Conservation (phyloP, 2,888 invertebrate genomes). For the Myopa testacea region DNA sequence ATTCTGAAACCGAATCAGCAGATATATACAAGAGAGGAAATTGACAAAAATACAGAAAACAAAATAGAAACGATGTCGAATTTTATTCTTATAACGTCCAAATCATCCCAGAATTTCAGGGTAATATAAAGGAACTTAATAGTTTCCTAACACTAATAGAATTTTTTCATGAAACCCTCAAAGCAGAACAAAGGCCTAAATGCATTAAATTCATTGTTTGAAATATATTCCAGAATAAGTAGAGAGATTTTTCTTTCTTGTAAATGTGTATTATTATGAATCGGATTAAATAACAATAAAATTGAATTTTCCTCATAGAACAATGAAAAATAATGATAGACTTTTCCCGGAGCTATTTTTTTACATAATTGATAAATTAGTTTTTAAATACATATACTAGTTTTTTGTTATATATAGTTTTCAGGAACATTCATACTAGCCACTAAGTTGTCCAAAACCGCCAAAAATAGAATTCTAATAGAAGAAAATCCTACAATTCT, state of each 20-base stretch:
- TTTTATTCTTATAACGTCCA: conserved; percentile 19
- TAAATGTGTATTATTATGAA: no score
- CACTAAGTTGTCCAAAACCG: conserved; percentile 11
- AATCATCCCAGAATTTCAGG: conserved; percentile 31
- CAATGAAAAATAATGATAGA: no score
- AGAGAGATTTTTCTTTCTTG: no score
- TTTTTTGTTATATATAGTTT: no score
- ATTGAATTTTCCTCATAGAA: no score
- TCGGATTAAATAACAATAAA: no score
- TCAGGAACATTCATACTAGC: no score
- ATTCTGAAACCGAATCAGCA: background rate
- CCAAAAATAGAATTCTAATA: background rate
- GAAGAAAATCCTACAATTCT: background rate
- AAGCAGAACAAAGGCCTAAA: background rate
- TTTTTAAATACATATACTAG: no score
- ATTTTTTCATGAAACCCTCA: conserved; percentile 25
- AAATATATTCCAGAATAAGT: no score
- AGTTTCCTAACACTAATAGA: conserved; percentile 27
- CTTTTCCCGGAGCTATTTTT: no score
- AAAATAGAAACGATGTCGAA: background rate
- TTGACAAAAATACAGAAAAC: background rate
- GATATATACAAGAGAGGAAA: background rate
- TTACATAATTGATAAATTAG: no score
- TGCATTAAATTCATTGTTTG: background rate
- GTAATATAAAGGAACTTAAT: background rate